These are phyloP conservation scores for Toxonevra muliebris DNA, from an alignment of 2,888 invertebrate species.

Conservation along the genomic window DNA sequence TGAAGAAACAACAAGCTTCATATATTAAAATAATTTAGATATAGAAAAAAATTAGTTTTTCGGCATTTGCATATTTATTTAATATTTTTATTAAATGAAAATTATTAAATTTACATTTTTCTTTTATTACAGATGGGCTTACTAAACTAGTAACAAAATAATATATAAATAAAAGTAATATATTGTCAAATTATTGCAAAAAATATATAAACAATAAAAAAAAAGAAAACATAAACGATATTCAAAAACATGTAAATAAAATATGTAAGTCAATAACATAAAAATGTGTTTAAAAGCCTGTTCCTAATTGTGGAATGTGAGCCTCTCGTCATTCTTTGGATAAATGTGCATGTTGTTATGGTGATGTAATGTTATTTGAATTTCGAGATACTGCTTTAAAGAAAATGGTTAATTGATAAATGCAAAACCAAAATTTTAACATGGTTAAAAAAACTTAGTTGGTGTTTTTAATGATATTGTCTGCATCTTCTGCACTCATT, in stretches of 20 bases:
- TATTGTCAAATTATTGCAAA: too few species aligned
- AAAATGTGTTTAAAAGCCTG: neutral
- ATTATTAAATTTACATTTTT: too few species aligned
- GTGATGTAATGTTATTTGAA: neutral
- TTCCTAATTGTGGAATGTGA: neutral
- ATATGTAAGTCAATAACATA: neutral
- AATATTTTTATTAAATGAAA: neutral
- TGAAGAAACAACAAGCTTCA: too few species aligned
- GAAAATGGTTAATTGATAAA: neutral
- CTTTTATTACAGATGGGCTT: conserved; percentile 56
- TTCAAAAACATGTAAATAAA: neutral
- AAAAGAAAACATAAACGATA: neutral
- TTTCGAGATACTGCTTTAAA: neutral
- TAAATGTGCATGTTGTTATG: neutral
- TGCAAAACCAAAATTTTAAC: neutral
- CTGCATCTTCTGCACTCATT: neutral
- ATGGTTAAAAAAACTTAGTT: neutral
- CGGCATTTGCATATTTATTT: neutral
- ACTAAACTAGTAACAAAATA: conserved; percentile 41
- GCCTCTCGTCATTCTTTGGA: neutral
- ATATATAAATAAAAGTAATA: neutral
- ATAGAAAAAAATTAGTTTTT: neutral
- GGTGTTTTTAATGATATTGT: neutral
- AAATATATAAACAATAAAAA: too few species aligned
- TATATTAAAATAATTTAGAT: neutral